Conservation (phyloP, 2,113 vertebrate genomes). For the Zingel zingel region DNA sequence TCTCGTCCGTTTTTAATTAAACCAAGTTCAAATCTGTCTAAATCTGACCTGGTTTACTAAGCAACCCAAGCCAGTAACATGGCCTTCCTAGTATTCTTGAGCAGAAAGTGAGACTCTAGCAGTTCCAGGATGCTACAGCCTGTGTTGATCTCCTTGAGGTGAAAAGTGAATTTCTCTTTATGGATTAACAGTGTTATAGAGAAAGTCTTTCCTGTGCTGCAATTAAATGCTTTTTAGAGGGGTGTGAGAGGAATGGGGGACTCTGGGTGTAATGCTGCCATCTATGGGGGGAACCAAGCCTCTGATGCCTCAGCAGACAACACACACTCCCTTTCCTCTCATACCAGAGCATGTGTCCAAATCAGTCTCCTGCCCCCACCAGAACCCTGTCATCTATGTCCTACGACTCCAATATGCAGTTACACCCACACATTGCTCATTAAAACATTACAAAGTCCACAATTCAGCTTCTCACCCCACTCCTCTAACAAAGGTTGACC, state of each 20-base stretch:
- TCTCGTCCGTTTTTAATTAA: neutral
- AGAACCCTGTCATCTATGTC: neutral
- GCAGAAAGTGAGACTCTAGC: neutral
- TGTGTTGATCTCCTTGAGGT: neutral
- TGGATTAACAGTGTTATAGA: constrained; percentile 16
- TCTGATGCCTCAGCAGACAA: constrained; percentile 2
- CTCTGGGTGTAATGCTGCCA: constrained; percentile 77
- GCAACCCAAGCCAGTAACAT: neutral
- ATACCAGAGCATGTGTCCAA: constrained; percentile 1
- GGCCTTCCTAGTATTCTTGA: neutral
- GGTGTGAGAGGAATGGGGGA: constrained; percentile 45
- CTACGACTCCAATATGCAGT: constrained; percentile 1
- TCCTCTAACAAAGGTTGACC: constrained; percentile 47
- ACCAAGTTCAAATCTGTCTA: neutral
- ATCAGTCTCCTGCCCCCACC: neutral
- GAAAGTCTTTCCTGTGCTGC: constrained; percentile 19
- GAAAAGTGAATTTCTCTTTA: constrained; percentile 19
- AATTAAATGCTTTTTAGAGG: constrained; percentile 7
- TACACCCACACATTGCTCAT: constrained; percentile 32
- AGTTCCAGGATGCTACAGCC: neutral
- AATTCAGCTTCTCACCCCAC: constrained; percentile 7
- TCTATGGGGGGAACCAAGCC: constrained; percentile 67
- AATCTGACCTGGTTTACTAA: neutral
- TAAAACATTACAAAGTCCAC: constrained; percentile 35
- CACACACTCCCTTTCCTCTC: neutral